Evolutionary conservation across 2,797 vertebrate species (phyloP), one percentile per base, ranked within the genome.

Genomic region (Onychomys arenicola): DNA sequence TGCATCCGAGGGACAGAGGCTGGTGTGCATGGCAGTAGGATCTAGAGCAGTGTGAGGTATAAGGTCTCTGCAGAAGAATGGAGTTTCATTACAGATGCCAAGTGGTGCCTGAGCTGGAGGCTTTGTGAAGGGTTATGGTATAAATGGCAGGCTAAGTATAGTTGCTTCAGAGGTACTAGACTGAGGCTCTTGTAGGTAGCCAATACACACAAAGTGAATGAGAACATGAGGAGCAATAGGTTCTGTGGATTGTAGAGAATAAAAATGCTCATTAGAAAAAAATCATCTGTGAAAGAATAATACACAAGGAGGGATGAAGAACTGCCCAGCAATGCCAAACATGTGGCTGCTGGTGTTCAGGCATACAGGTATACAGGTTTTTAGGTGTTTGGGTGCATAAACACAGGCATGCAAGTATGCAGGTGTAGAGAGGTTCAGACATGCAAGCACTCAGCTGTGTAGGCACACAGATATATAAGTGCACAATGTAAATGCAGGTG

Each of bases 1-100:
- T 5, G 3, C 25, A 3, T 6, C 34, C 0, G 0, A 34, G 27
- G 3, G 9, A 34, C 59, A 10, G 40, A 49, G 61, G 23, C 0
- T 7, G 8, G 75, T 32, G 69, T 63, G n/a, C 11, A 11, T 34
- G 65, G 59, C 37, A 37, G 27, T 11, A 1, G 16, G 17, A 11
- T 1, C 1, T 8, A 17, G 52, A 29, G 21, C 57, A 49, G 13
- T 8, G 10, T 7, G 19, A 87, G 19, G 17, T 5, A 2, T 2
- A 10, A 40, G 19, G 6, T 16, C 23, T 63, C 14, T 1, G 0
- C 0, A 14, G 52, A 57, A 52, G 46, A 65, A 12, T n/a, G 25
- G 71, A 37, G 23, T 76, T 89, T 37, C 34, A 37, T 37, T 21
- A 0, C 1, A 78, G 88, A 21, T 5, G 21, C 2, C 1, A 43